Base-by-base conservation (phyloP, 2,888 invertebrate genomes). In the Meghimatium bilineatum region DNA sequence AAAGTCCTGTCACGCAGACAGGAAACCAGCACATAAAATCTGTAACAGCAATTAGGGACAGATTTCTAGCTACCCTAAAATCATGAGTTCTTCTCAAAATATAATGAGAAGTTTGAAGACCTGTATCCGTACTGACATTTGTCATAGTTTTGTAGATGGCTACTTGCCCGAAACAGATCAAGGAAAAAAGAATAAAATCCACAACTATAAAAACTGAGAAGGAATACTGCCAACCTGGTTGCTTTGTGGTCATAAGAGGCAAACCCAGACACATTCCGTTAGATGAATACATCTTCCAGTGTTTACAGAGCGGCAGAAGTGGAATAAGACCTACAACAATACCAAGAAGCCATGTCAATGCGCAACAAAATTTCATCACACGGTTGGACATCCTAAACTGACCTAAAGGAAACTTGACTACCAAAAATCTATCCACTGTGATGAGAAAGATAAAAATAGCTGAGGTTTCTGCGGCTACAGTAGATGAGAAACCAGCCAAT, bases 351-450 rank as follows among this genome's bases (percentile, higher is more conserved):
- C 93, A 93, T 0, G 89, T 87, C 1, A 86, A 49, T 0, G 82
- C 56, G 29, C 90, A 88, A 6, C 89, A 76, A 63, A 85, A 80
- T 32, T 90, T 86, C 10, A 91, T 89, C 8, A 82, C 85, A 36
- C 86, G 87, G 17, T 85, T 74, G 8, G 88, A 90, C 44, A 93
- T 88, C n/a, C 83, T 80, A 26, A 85, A 71, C 56, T 86, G 86
- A 17, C 87, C 94, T 77, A 95, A 92, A 26, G 95, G 95, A 86
- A 95, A 94, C 32, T 95, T 95, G 44, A 96, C 95, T 0, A 95
- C 95, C 87, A 95, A 94, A 88, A 95, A 94, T 23, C 95, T 94
- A 91, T 96, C 95, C 93, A 95, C 94, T 0, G 95, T 95, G 83
- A 96, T 95, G 85, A 95, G 88, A 0, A 95, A 94, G 26, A 96